These are phyloP conservation scores for Aurelia sp. DNA, from an alignment of 30 jellyfish, hydroid and myxozoan genomes.

Conservation along the genomic window DNA sequence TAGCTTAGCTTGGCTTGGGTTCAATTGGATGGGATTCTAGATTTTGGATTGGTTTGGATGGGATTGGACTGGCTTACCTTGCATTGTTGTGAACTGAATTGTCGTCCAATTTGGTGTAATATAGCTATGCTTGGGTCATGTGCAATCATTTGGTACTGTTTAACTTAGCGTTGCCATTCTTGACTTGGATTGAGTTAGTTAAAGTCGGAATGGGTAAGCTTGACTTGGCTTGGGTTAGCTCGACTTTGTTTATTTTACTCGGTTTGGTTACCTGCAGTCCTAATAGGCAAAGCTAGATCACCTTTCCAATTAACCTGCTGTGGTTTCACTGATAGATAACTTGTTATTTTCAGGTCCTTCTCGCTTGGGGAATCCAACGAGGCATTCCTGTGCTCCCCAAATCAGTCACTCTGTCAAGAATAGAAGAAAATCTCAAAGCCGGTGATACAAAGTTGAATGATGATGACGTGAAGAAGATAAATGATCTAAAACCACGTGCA, in stretches of 20 bases:
- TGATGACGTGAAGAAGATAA: constrained; percentile 78
- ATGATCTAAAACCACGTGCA: constrained; percentile 41
- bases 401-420: constrained; percentile 80
- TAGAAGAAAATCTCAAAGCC: constrained; percentile 71
- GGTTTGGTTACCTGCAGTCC: neutral
- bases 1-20: no score
- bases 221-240: no score
- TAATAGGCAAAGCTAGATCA: neutral
- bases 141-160: no score
- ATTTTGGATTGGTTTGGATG: no score
- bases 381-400: constrained; percentile 89
- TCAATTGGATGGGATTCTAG: no score
- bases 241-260: neutral
- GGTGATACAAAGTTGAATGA: constrained; percentile 65
- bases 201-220: no score
- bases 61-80: no score
- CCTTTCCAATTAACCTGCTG: neutral
- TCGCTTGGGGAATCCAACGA: constrained; percentile 89
- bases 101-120: no score
- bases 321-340: neutral
- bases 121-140: no score
- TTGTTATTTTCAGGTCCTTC: constrained; percentile 69
- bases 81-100: no score
- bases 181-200: no score
- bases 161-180: no score